Percentiles rank a stretch among this genome's conserved stretches.
phyloP scores from a whole-genome alignment of 2,888 invertebrate species.

The Polydrusus tereticollis region DNA sequence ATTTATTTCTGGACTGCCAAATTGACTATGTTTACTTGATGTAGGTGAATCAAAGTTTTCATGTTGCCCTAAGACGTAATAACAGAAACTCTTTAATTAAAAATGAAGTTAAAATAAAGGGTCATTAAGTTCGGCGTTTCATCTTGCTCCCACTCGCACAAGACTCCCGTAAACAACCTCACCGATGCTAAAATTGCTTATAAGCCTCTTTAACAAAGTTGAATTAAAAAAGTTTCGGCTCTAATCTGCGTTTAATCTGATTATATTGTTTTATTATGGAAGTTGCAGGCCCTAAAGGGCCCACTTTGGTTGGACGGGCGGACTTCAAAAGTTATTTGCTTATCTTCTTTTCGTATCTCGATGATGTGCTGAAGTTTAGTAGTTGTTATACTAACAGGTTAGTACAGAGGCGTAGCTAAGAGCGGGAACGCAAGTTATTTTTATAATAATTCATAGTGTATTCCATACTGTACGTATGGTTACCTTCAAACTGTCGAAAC shows the following conservation, averaged over 20 bases:
- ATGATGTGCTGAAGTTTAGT: slow-evolving; percentile 32
- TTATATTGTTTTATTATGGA: slow-evolving; percentile 48
- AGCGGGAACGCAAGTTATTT: too few relatives aligned
- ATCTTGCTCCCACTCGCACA: slow-evolving; percentile 20
- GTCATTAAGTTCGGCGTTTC: slow-evolving; percentile 12
- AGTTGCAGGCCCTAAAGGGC: slow-evolving; percentile 39
- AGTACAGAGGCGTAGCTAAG: background rate
- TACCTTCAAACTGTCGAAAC: too few relatives aligned
- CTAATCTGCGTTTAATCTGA: slow-evolving; percentile 49
- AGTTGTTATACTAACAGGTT: slow-evolving; percentile 31
- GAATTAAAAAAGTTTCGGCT: slow-evolving; percentile 47
- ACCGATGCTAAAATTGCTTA: slow-evolving; percentile 40
- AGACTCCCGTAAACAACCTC: slow-evolving; percentile 39
- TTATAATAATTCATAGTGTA: too few relatives aligned
- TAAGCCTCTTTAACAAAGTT: slow-evolving; percentile 49
- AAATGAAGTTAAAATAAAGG: slow-evolving; percentile 10
- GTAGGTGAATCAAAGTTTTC: background rate
- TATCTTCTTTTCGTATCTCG: slow-evolving; percentile 41
- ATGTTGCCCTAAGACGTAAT: background rate
- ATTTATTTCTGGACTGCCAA: too few relatives aligned
- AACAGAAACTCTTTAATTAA: background rate
- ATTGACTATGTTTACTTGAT: too few relatives aligned
- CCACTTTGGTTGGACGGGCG: slow-evolving; percentile 36
- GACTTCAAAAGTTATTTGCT: slow-evolving; percentile 46
- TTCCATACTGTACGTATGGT: too few relatives aligned